These are phyloP conservation scores for Tautogolabrus adspersus DNA, from an alignment of 2,113 vertebrate genomes.

Conservation along the genomic window DNA sequence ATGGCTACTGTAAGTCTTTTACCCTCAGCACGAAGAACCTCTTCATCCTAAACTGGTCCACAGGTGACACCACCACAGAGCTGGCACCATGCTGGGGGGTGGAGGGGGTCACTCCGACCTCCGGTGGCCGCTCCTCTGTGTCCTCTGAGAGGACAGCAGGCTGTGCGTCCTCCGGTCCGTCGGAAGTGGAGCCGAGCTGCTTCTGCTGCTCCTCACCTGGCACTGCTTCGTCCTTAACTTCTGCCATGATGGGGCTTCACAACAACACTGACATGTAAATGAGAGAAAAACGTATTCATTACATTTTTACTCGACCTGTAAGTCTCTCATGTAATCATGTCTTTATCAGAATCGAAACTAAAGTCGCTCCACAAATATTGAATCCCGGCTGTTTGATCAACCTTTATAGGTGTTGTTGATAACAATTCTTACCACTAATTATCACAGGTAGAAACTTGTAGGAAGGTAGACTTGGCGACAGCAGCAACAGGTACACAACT, in stretches of 20 bases:
- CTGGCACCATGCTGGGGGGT: not conserved
- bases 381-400: not conserved
- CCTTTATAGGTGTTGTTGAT: not conserved
- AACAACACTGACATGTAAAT: not conserved
- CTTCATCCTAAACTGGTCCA: slow-evolving; percentile 73
- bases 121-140: slow-evolving; percentile 17
- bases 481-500: slow-evolving; percentile 53
- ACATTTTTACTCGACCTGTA: not conserved
- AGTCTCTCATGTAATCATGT: not conserved
- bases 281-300: not conserved
- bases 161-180: slow-evolving; percentile 13
- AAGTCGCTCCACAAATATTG: not conserved
- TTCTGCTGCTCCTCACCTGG: slow-evolving; percentile 40
- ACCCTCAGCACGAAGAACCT: slow-evolving; percentile 85
- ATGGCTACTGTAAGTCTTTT: slow-evolving; percentile 28
- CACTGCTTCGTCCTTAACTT: slow-evolving; percentile 31
- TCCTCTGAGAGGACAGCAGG: not conserved
- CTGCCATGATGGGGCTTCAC: slow-evolving; percentile 50
- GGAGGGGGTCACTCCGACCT: not conserved
- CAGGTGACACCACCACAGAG: not conserved
- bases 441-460: not conserved
- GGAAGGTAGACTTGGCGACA: not conserved
- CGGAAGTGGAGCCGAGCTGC: slow-evolving; percentile 4
- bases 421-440: not conserved
- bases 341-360: not conserved